A percentile compares a stretch with the other conserved stretches of the same genome.
phyloP scores from a whole-genome alignment of 2,888 invertebrate genomes.

The Camponotus fellah region DNA sequence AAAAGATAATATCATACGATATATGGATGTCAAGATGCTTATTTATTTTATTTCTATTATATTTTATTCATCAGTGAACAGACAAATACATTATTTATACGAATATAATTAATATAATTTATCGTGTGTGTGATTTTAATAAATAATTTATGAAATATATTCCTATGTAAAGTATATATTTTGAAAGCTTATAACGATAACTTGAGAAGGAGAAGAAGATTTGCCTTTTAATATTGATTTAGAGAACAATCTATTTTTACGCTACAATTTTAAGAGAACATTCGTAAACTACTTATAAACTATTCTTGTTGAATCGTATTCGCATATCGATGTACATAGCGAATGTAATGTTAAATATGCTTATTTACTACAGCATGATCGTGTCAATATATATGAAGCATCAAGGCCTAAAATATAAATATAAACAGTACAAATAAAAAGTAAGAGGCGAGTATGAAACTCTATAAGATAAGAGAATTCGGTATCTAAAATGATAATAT shows the following conservation, averaged over 20 bases:
- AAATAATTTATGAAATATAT: slow-evolving; percentile 80
- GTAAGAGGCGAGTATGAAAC: not conserved
- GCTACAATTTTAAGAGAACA: slow-evolving; percentile 53
- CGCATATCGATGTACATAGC: not conserved
- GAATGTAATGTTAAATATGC: not conserved
- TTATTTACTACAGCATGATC: not conserved
- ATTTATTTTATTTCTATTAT: not conserved
- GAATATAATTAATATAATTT: slow-evolving; percentile 64
- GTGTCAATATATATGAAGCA: not conserved
- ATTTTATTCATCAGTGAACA: slow-evolving; percentile 63
- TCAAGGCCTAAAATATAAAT: not conserved
- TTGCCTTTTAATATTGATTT: slow-evolving; percentile 34
- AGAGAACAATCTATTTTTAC: slow-evolving; percentile 25
- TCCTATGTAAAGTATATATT: slow-evolving; percentile 52
- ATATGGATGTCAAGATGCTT: not conserved
- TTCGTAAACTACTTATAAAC: slow-evolving; percentile 34
- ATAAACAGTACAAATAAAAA: not conserved
- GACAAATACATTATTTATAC: slow-evolving; percentile 59
- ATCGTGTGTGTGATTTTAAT: slow-evolving; percentile 69
- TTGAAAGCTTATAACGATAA: slow-evolving; percentile 38
- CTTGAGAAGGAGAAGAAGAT: slow-evolving; percentile 16
- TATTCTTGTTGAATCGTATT: not conserved
- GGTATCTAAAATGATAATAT: not conserved
- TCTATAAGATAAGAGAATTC: not conserved
- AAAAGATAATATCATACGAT: not conserved